phyloP scores from a whole-genome alignment of 2,797 vertebrate species.

The Phrynocephalus vlangalii region DNA sequence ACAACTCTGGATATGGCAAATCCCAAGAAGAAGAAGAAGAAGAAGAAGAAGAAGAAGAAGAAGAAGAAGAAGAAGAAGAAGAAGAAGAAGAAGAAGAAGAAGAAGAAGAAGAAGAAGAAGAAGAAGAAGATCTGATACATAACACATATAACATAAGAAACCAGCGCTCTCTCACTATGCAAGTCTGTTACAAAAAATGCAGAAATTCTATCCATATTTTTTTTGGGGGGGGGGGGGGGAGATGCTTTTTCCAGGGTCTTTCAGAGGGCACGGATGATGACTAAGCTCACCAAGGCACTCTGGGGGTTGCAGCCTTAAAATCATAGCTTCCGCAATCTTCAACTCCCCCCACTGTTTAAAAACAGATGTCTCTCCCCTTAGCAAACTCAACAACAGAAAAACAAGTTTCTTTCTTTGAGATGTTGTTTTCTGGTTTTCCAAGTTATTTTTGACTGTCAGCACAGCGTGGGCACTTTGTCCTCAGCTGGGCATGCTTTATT shows the following conservation, averaged over 20 bases:
- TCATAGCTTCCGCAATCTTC: neutral
- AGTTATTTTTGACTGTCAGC: neutral
- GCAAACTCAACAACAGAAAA: rapidly evolving
- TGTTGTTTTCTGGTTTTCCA: rapidly evolving
- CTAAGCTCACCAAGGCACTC: too few species aligned
- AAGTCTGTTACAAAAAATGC: too few species aligned
- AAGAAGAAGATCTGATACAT: neutral
- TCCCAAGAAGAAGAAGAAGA: neutral
- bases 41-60: too few species aligned
- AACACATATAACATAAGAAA: too few species aligned
- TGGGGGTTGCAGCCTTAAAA: neutral
- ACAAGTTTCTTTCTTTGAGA: neutral
- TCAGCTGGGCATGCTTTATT: neutral
- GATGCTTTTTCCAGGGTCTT: neutral
- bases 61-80: too few species aligned
- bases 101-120: too few species aligned
- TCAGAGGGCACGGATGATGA: neutral
- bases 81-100: too few species aligned
- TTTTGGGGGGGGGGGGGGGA: too few species aligned
- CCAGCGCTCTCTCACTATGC: too few species aligned
- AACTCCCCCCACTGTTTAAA: neutral
- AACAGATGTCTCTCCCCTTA: neutral
- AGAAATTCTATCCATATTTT: too few species aligned
- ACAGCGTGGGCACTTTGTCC: rapidly evolving
- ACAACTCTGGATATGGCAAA: neutral